These are phyloP conservation scores for Grammomys dolichurus DNA, from an alignment of 2,113 vertebrate genomes.

Conservation along the genomic window DNA sequence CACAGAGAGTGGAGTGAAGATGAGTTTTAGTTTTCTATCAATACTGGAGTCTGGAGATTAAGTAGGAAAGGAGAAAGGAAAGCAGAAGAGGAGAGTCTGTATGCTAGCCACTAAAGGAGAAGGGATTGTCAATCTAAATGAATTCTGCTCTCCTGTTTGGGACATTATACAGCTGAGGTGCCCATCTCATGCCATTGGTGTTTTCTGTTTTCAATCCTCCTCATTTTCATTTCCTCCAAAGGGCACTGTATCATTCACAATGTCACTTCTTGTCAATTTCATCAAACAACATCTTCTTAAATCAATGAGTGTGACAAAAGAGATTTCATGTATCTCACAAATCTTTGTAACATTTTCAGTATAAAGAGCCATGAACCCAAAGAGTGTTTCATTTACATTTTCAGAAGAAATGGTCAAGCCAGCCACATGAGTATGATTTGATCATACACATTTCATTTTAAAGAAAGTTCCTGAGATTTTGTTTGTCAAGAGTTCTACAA, in stretches of 20 bases:
- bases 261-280: constrained; percentile 70
- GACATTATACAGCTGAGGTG: constrained; percentile 63
- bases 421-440: neutral
- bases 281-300: constrained; percentile 65
- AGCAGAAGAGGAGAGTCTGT: constrained; percentile 47
- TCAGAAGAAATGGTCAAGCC: constrained; percentile 10
- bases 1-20: constrained; percentile 82
- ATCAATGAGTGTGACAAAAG: constrained; percentile 47
- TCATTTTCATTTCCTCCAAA: constrained; percentile 65
- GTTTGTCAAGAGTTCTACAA: neutral
- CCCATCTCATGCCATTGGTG: constrained; percentile 68
- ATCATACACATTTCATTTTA: neutral
- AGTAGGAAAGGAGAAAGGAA: constrained; percentile 40
- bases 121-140: constrained; percentile 52
- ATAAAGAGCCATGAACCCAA: constrained; percentile 12
- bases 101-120: constrained; percentile 55
- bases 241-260: constrained; percentile 72
- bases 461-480: neutral
- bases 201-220: constrained; percentile 54
- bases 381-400: constrained; percentile 13
- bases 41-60: constrained; percentile 78
- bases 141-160: constrained; percentile 72
- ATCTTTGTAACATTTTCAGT: neutral
- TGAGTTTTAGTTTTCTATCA: constrained; percentile 82
- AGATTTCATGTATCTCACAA: constrained; percentile 34